These are phyloP conservation scores for Metopia argyrocephala DNA, from an alignment of 2,888 invertebrate species.

Conservation along the genomic window DNA sequence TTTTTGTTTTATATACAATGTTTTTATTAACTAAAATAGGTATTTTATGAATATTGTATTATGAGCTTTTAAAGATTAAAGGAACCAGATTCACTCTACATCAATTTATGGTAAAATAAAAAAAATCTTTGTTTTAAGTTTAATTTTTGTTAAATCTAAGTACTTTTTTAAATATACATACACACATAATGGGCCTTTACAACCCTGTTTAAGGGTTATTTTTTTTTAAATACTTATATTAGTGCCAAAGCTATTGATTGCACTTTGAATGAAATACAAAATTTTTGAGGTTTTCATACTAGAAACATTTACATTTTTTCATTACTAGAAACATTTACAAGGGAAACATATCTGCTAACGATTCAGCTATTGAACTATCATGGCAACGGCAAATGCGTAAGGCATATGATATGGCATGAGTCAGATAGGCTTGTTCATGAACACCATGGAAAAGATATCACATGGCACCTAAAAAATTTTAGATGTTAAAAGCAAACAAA, in stretches of 20 bases:
- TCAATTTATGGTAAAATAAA: too few relatives aligned
- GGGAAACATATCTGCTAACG: slow-evolving; percentile 75
- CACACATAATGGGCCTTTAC: too few relatives aligned
- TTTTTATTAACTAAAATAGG: too few relatives aligned
- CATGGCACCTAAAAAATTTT: slow-evolving; percentile 85
- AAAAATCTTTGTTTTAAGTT: too few relatives aligned
- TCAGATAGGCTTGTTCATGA: slow-evolving; percentile 94
- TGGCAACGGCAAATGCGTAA: slow-evolving; percentile 85
- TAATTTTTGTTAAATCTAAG: too few relatives aligned
- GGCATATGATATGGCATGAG: slow-evolving; percentile 90
- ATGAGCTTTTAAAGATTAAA: too few relatives aligned
- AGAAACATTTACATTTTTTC: too few relatives aligned
- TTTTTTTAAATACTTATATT: neutral
- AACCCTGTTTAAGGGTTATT: too few relatives aligned
- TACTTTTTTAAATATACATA: too few relatives aligned
- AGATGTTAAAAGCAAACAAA: neutral
- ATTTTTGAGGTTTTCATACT: neutral
- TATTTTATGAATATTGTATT: too few relatives aligned
- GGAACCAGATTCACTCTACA: too few relatives aligned
- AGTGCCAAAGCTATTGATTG: slow-evolving; percentile 3
- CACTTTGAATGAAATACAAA: slow-evolving; percentile 1
- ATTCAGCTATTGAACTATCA: slow-evolving; percentile 77
- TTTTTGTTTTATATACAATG: too few relatives aligned
- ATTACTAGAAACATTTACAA: slow-evolving; percentile 59
- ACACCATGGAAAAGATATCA: slow-evolving; percentile 92